Conservation (phyloP, 2,888 invertebrate genomes). For the Andrena bicolor region DNA sequence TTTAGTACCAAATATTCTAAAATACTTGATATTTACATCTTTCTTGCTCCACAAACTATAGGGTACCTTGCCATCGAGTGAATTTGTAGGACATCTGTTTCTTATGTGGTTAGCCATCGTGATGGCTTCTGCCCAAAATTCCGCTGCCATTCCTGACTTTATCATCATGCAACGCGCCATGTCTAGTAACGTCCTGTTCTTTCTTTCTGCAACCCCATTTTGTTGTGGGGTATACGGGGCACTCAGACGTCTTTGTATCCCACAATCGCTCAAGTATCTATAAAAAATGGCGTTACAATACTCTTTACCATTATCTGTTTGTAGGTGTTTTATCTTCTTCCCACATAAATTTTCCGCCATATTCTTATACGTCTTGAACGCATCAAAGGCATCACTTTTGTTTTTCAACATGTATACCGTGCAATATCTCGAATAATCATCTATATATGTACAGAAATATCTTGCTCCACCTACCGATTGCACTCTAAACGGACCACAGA, state of each 20-base stretch:
- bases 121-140: neutral
- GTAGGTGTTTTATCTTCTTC: neutral
- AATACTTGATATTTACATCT: too few relatives aligned
- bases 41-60: too few relatives aligned
- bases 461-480: too few relatives aligned
- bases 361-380: neutral
- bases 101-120: conserved; percentile 1
- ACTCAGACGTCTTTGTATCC: neutral
- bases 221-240: conserved; percentile 1
- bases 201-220: neutral
- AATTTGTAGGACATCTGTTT: conserved; percentile 7
- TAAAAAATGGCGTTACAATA: neutral
- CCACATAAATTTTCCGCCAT: neutral
- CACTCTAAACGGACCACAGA: neutral
- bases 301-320: neutral
- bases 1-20: too few relatives aligned
- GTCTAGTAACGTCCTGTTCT: neutral
- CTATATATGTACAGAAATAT: neutral
- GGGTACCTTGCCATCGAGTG: neutral
- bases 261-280: neutral
- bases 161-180: neutral
- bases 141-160: neutral
- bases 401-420: neutral
- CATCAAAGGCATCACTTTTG: neutral
- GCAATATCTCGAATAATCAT: conserved; percentile 18